Base-by-base conservation (phyloP, 1,140 invertebrate species). In the Drosophila ambigua region DNA sequence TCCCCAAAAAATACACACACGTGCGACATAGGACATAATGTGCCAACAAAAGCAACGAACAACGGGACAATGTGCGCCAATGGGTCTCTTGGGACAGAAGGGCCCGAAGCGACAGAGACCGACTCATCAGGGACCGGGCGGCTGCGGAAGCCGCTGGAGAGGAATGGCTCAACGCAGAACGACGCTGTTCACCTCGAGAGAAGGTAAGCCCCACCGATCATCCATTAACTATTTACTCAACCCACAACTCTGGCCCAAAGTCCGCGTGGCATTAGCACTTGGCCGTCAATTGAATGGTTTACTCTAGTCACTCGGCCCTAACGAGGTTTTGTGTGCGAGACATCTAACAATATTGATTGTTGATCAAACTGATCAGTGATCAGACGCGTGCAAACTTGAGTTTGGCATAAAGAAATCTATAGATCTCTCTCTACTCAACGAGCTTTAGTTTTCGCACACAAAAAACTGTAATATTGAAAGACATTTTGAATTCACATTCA, bases 131-230 rank as follows among this genome's bases (percentile, higher is more conserved):
- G 90, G 91, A 85, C 91, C 91, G 83, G 91, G 91, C 62, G 91
- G 91, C 77, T 92, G 91, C 91, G 91, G 91, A 87, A 92, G 90
- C 75, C 91, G 96, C 77, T 97, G 96, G 97, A 97, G 96, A 95
- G 96, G 95, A 93, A 95, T 95, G 95, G 95, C 95, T 93, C 97
- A 97, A 94, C 95, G 96, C 93, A 94, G 96, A 95, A 97, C 96
- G 95, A 97, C 96, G 92, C 96, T 97, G 94, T 97, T 97, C 96
- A 97, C 96, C 96, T 97, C 97, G 96, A 97, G 96, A 97, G 96
- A 97, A 96, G 96, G 83, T 89, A 83, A 35, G 31, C 20, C 55
- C 28, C 2, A 39, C 41, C 8, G 28, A 20, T 24, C 11, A 52
- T 0, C 11, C 20, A 28, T 41, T 68, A 57, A 49, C 50, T 69